Percentiles rank a stretch among this genome's conserved stretches.
Conservation (phyloP, 2,888 invertebrate genomes). For the Drosophila atroscutellata region DNA sequence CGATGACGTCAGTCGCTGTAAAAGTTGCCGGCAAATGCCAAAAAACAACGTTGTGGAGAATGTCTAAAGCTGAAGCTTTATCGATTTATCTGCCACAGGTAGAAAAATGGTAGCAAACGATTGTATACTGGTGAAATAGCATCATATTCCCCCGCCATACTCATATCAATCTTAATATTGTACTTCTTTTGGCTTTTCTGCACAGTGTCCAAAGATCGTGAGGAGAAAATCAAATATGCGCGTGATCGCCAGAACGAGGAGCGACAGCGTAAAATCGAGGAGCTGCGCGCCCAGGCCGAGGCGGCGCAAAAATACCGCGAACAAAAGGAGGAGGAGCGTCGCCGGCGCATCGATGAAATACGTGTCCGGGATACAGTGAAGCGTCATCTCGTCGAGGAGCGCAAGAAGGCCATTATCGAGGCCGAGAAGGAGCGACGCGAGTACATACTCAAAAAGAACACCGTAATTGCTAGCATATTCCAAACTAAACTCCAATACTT, state of each 20-base stretch:
- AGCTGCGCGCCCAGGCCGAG: slow-evolving; percentile 94
- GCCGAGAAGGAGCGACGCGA: slow-evolving; percentile 94
- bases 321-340: slow-evolving; percentile 94
- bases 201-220: slow-evolving; percentile 85
- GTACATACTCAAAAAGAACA: slow-evolving; percentile 93
- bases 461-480: slow-evolving; percentile 77
- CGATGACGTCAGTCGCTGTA: slow-evolving; percentile 72
- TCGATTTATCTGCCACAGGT: slow-evolving; percentile 64
- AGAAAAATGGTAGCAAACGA: slow-evolving; percentile 28
- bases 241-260: slow-evolving; percentile 96
- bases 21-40: slow-evolving; percentile 70
- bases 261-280: slow-evolving; percentile 94
- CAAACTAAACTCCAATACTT: background rate
- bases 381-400: slow-evolving; percentile 91
- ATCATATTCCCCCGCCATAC: background rate
- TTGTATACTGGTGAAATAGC: background rate
- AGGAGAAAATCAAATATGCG: slow-evolving; percentile 90
- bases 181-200: background rate
- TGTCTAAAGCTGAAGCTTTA: slow-evolving; percentile 47
- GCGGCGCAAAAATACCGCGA: slow-evolving; percentile 95
- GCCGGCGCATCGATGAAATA: slow-evolving; percentile 93
- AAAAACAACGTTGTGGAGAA: slow-evolving; percentile 46
- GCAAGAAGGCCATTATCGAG: slow-evolving; percentile 95
- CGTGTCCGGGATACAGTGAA: slow-evolving; percentile 91
- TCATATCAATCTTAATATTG: background rate